These are phyloP conservation scores for Heterohyrax brucei DNA, from an alignment of 2,797 vertebrate species.

Conservation along the genomic window DNA sequence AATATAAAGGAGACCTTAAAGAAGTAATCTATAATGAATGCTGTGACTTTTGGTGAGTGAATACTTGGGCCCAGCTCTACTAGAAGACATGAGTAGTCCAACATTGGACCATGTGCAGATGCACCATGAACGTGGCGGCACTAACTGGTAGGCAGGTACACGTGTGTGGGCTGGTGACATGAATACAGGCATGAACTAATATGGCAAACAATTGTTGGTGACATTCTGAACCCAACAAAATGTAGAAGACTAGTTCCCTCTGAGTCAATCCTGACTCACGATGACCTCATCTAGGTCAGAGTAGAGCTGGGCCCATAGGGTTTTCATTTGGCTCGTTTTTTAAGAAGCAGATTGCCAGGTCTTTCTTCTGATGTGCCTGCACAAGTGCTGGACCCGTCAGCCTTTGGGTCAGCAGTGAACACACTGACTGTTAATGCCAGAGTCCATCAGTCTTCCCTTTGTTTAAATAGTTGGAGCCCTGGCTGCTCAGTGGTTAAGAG, in stretches of 20 bases:
- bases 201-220: not conserved
- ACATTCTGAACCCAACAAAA: not conserved
- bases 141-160: not conserved
- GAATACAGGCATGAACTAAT: not conserved
- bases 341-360: not conserved
- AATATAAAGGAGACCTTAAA: not conserved
- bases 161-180: not conserved
- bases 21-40: constrained; percentile 11
- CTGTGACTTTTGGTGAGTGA: not conserved
- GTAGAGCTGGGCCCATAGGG: not conserved
- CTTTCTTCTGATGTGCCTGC: not conserved
- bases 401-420: not conserved
- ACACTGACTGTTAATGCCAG: not conserved
- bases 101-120: not conserved
- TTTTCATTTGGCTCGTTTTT: not conserved
- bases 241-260: not conserved
- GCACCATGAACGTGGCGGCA: not conserved
- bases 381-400: not conserved
- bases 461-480: not conserved
- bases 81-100: not conserved
- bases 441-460: not conserved
- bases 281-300: not conserved
- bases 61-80: not conserved
- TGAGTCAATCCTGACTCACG: not conserved
- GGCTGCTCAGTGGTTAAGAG: too few species aligned